These are phyloP conservation scores for Nannobrachium achirus DNA, from an alignment of 2,113 vertebrate species.

Conservation along the genomic window DNA sequence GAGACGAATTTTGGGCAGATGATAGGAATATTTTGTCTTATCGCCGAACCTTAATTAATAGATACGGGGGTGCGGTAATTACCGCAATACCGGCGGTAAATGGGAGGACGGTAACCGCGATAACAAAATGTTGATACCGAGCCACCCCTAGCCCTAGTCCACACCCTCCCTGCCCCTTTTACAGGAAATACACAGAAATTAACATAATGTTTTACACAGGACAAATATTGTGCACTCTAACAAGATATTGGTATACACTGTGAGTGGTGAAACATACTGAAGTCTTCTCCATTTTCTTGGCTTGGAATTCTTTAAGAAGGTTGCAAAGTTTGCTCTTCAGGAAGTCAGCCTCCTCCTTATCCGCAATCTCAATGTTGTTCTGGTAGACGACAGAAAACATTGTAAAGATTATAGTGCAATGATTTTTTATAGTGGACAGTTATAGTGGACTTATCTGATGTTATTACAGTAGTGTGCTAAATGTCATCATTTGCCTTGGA, in stretches of 20 bases:
- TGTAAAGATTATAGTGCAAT: neutral
- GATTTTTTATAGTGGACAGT: neutral
- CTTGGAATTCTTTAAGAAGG: conserved; percentile 77
- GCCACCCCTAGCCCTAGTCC: too few species aligned
- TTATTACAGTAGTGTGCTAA: too few species aligned
- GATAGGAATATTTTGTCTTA: too few species aligned
- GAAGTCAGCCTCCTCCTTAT: conserved; percentile 76
- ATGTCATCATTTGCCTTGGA: too few species aligned
- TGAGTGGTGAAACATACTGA: conserved; percentile 47
- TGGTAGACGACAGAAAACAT: conserved; percentile 32
- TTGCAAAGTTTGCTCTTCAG: conserved; percentile 75
- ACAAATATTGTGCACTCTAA: neutral
- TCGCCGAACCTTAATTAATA: too few species aligned
- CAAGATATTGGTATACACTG: neutral
- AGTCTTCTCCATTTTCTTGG: conserved; percentile 58
- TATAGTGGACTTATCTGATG: too few species aligned
- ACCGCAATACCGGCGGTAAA: too few species aligned
- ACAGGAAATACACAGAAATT: neutral
- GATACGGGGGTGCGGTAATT: too few species aligned
- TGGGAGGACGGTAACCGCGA: too few species aligned
- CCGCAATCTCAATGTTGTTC: conserved; percentile 78
- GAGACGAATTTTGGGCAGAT: too few species aligned
- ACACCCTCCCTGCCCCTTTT: too few species aligned
- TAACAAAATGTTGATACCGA: too few species aligned
- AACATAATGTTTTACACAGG: neutral